Percentiles rank a stretch among this genome's conserved stretches.
phyloP scores from a whole-genome alignment of 2,113 vertebrate species.

The Microcebus tavaratra region DNA sequence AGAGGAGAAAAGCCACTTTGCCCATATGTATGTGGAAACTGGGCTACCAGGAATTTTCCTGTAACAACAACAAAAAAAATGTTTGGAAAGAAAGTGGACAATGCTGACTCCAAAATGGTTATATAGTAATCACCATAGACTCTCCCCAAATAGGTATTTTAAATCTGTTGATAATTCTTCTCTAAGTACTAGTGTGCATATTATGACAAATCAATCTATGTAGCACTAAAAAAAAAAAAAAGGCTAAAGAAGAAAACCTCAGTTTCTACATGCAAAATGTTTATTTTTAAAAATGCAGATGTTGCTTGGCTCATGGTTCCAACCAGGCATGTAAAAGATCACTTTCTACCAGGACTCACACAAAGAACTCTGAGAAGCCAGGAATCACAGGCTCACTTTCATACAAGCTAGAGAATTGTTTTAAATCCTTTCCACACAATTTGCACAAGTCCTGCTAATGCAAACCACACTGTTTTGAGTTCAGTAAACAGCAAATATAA shows the following conservation, averaged over 20 bases:
- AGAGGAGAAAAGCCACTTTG: neutral
- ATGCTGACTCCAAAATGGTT: neutral
- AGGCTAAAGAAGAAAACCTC: neutral
- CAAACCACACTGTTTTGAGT: slow-evolving; percentile 42
- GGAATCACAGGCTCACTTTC: slow-evolving; percentile 63
- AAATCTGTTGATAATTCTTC: neutral
- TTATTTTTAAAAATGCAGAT: slow-evolving; percentile 41
- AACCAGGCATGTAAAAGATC: slow-evolving; percentile 47
- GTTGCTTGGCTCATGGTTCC: slow-evolving; percentile 53
- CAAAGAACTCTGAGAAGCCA: slow-evolving; percentile 39
- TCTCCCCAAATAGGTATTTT: neutral
- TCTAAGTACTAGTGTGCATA: neutral
- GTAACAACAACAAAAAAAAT: neutral
- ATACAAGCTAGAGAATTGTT: neutral
- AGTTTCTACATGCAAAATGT: slow-evolving; percentile 49
- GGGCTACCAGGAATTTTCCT: neutral
- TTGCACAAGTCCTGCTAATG: slow-evolving; percentile 64
- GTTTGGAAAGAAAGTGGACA: neutral
- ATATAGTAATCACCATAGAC: neutral
- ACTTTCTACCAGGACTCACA: slow-evolving; percentile 64
- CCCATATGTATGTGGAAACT: neutral
- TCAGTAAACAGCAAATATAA: slow-evolving; percentile 48
- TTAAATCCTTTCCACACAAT: slow-evolving; percentile 52
- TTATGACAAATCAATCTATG: slow-evolving; percentile 8
- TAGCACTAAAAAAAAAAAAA: slow-evolving; percentile 18